Conservation (phyloP, 2,113 vertebrate genomes). For the Pollachius pollachius region DNA sequence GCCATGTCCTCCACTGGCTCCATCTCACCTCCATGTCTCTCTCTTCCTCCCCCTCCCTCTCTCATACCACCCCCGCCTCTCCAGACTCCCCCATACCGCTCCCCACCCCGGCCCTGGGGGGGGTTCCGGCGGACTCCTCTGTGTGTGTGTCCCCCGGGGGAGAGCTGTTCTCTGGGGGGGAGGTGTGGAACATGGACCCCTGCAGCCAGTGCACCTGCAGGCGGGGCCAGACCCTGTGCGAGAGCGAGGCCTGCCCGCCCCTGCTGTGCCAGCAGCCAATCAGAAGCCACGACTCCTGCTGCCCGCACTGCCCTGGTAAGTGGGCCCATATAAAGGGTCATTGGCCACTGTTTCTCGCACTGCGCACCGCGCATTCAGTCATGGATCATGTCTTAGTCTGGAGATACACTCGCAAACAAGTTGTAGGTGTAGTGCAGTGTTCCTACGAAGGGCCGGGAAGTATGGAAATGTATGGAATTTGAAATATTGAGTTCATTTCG, state of each 20-base stretch:
- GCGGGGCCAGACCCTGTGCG: slow-evolving; percentile 84
- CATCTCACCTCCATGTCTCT: neutral
- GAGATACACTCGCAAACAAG: too few species aligned
- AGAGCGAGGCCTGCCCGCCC: slow-evolving; percentile 88
- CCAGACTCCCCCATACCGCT: slow-evolving; percentile 80
- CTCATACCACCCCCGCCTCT: slow-evolving; percentile 6
- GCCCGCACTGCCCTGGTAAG: slow-evolving; percentile 84
- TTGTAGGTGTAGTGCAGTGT: too few species aligned
- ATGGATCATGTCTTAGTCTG: neutral
- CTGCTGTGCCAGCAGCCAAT: slow-evolving; percentile 86
- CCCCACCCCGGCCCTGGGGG: slow-evolving; percentile 82
- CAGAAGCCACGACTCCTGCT: slow-evolving; percentile 87
- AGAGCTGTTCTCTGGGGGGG: slow-evolving; percentile 86
- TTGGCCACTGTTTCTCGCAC: neutral
- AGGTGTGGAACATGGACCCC: slow-evolving; percentile 88
- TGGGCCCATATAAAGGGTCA: neutral
- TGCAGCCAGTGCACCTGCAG: slow-evolving; percentile 89
- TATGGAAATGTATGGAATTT: too few species aligned
- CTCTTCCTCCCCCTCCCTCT: neutral
- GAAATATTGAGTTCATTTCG: too few species aligned
- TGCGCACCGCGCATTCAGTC: too few species aligned
- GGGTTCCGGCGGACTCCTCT: slow-evolving; percentile 76
- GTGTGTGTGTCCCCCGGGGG: slow-evolving; percentile 86
- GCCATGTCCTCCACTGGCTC: too few species aligned
- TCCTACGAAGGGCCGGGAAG: too few species aligned